A percentile compares a stretch with the other conserved stretches of the same genome.
These are phyloP conservation scores for Sminthurinus aureus DNA, from an alignment of 2,888 invertebrate species.

Conservation along the genomic window DNA sequence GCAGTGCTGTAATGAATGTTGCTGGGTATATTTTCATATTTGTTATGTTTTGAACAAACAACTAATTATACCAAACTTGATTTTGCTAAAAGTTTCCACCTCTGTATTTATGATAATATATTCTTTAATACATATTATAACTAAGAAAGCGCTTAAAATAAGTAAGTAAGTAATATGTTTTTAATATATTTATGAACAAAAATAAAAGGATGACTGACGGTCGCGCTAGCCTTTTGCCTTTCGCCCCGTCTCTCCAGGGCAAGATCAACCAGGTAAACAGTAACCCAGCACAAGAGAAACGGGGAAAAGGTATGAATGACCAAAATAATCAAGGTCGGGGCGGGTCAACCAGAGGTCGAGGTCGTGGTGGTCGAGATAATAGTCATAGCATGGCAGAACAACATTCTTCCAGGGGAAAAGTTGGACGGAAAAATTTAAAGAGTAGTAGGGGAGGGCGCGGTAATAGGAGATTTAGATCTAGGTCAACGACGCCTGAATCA, in stretches of 20 bases:
- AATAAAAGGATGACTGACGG: constrained; percentile 53
- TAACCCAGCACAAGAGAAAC: background rate
- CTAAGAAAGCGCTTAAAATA: too few species aligned
- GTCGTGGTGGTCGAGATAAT: constrained; percentile 38
- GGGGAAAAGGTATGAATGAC: constrained; percentile 38
- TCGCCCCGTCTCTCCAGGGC: constrained; percentile 54
- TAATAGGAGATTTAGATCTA: constrained; percentile 59
- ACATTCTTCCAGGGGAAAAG: constrained; percentile 25
- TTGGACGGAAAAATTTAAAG: constrained; percentile 42
- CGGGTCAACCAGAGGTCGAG: constrained; percentile 46
- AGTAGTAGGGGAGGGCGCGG: constrained; percentile 50
- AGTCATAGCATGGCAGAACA: constrained; percentile 21
- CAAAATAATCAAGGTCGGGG: constrained; percentile 37
- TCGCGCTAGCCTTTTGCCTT: constrained; percentile 53
- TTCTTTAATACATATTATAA: background rate
- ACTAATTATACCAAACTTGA: too few species aligned
- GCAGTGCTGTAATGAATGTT: too few species aligned
- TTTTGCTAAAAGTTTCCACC: too few species aligned
- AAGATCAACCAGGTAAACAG: constrained; percentile 57
- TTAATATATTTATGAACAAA: background rate
- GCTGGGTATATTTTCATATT: too few species aligned
- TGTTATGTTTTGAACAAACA: too few species aligned
- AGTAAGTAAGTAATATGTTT: background rate
- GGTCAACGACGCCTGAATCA: constrained; percentile 53
- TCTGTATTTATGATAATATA: background rate